These are phyloP conservation scores for Periophthalmus modestus DNA, from an alignment of 2,113 vertebrate genomes.

Conservation along the genomic window DNA sequence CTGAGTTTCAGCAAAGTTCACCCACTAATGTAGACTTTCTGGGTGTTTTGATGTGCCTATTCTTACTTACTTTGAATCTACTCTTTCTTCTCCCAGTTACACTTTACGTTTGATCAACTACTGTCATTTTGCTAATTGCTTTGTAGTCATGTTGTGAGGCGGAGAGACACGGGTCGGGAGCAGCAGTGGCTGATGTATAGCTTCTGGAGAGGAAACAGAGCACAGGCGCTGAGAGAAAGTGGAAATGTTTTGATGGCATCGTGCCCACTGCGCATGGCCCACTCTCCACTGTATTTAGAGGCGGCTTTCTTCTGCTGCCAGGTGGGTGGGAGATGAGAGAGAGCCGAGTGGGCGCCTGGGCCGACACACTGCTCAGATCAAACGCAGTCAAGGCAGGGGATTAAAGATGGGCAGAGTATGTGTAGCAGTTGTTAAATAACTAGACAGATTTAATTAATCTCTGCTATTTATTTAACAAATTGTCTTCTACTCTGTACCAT, in stretches of 20 bases:
- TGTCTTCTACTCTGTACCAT: constrained; percentile 1
- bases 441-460: constrained; percentile 33
- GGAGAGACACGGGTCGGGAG: constrained; percentile 40
- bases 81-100: constrained; percentile 23
- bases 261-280: constrained; percentile 48
- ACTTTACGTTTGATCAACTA: constrained; percentile 24
- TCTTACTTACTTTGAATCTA: constrained; percentile 34
- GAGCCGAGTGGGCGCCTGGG: constrained; percentile 39
- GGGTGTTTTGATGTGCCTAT: constrained; percentile 35
- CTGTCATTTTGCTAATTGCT: constrained; percentile 45
- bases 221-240: constrained; percentile 66
- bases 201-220: constrained; percentile 66
- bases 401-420: constrained; percentile 24
- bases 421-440: constrained; percentile 35
- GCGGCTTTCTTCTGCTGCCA: constrained; percentile 75
- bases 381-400: constrained; percentile 29
- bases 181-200: constrained; percentile 60
- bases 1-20: constrained; percentile 31
- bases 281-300: constrained; percentile 62
- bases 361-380: constrained; percentile 65
- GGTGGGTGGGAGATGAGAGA: constrained; percentile 61
- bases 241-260: constrained; percentile 58
- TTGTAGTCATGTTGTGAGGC: constrained; percentile 64
- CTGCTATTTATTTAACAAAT: constrained; percentile 37
- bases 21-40: constrained; percentile 36